Conservation (phyloP, 1,140 invertebrate genomes). For the Sitodiplosis mosellana region DNA sequence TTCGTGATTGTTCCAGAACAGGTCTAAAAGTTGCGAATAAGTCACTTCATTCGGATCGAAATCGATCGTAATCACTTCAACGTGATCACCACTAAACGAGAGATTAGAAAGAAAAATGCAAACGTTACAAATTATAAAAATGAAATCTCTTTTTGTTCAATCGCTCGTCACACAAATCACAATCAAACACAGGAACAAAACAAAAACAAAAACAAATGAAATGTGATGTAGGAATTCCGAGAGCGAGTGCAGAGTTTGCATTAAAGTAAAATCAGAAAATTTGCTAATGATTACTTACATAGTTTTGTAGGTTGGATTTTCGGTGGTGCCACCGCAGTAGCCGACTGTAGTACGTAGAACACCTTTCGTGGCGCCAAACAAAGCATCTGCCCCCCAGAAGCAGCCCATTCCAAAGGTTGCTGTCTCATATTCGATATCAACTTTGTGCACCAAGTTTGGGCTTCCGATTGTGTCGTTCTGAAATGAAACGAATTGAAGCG, state of each 20-base stretch:
- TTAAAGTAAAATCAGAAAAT: too few species aligned
- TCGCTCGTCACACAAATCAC: too few species aligned
- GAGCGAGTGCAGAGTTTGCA: too few species aligned
- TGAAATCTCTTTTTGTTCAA: too few species aligned
- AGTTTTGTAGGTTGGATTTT: slow-evolving; percentile 66
- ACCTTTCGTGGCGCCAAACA: slow-evolving; percentile 70
- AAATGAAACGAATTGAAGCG: not conserved
- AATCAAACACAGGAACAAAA: too few species aligned
- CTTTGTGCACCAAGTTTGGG: slow-evolving; percentile 10
- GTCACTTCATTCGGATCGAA: slow-evolving; percentile 61
- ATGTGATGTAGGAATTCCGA: too few species aligned
- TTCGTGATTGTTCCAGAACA: slow-evolving; percentile 90
- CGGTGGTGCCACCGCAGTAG: slow-evolving; percentile 72
- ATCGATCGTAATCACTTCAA: slow-evolving; percentile 81
- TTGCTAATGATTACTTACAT: slow-evolving; percentile 52
- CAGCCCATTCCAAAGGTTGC: slow-evolving; percentile 93
- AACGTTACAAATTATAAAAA: too few species aligned
- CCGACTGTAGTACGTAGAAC: slow-evolving; percentile 83
- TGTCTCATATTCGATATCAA: slow-evolving; percentile 15
- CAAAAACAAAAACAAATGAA: too few species aligned
- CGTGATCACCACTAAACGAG: slow-evolving; percentile 66
- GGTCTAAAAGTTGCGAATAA: slow-evolving; percentile 55
- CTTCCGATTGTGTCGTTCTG: not conserved
- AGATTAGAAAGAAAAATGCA: too few species aligned
- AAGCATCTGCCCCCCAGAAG: slow-evolving; percentile 88